Evolutionary conservation across 1,140 invertebrate species (phyloP).

Genomic region (Drosophila kurseongensis): DNA sequence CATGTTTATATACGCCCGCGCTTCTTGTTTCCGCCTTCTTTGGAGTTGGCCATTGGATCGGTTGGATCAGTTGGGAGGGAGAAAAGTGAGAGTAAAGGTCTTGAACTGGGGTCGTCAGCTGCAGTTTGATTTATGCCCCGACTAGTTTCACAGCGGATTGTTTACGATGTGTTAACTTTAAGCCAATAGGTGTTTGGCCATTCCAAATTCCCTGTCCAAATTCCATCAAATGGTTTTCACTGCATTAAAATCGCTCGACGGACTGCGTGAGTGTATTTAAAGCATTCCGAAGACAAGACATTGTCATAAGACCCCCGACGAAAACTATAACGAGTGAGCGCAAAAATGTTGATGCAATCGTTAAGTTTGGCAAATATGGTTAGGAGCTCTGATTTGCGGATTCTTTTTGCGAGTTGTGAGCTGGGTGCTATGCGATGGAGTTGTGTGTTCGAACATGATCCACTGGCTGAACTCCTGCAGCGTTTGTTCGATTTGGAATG

Average conservation of each 20-base stretch:
- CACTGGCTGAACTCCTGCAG: constrained; percentile 42
- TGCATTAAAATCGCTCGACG: constrained; percentile 66
- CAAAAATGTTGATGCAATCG: constrained; percentile 74
- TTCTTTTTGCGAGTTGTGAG: constrained; percentile 36
- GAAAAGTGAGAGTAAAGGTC: constrained; percentile 76
- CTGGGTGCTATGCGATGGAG: constrained; percentile 37
- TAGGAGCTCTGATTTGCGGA: constrained; percentile 60
- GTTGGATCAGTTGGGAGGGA: not conserved
- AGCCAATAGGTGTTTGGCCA: constrained; percentile 63
- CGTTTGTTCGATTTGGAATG: constrained; percentile 26
- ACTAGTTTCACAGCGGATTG: constrained; percentile 29
- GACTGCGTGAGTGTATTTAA: constrained; percentile 70
- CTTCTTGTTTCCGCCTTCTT: constrained; percentile 67
- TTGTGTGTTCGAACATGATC: constrained; percentile 37
- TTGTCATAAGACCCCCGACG: constrained; percentile 64
- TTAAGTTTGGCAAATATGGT: constrained; percentile 82
- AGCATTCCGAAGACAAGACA: constrained; percentile 48
- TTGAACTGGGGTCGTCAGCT: constrained; percentile 42
- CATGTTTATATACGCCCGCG: constrained; percentile 72
- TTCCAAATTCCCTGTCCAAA: constrained; percentile 38
- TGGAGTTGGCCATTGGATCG: no score
- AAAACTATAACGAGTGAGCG: constrained; percentile 48
- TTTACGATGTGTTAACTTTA: constrained; percentile 70
- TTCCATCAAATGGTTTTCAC: constrained; percentile 69
- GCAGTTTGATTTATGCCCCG: constrained; percentile 63